These are phyloP conservation scores for Panulirus ornatus DNA, from an alignment of 1,140 invertebrate genomes.

Conservation along the genomic window DNA sequence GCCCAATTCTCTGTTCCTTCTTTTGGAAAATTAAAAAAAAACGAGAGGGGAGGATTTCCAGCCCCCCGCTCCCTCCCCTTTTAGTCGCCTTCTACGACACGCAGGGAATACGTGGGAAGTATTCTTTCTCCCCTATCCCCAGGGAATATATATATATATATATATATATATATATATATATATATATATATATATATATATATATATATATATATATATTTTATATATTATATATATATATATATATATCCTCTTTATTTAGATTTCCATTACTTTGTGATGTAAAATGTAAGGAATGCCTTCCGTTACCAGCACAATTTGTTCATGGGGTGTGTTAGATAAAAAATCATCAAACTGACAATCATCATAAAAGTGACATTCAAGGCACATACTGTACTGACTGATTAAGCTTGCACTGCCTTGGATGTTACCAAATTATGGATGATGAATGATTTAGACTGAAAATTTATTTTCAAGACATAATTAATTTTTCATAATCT, in stretches of 20 bases:
- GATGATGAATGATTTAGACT: neutral
- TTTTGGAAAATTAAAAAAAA: too few relatives aligned
- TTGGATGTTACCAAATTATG: neutral
- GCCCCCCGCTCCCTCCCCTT: too few relatives aligned
- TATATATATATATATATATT: too few relatives aligned
- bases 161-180: too few relatives aligned
- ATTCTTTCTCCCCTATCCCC: too few relatives aligned
- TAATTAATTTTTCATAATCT: conserved; percentile 6
- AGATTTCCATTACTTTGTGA: conserved; percentile 18
- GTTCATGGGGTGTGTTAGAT: neutral
- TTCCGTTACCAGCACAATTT: neutral
- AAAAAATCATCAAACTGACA: conserved; percentile 16
- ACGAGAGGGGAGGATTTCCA: too few relatives aligned
- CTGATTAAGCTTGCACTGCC: neutral
- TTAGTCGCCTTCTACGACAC: too few relatives aligned
- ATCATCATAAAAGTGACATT: neutral
- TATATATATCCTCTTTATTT: neutral
- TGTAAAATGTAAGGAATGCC: conserved; percentile 4
- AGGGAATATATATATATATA: too few relatives aligned
- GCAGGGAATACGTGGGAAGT: too few relatives aligned
- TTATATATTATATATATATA: too few relatives aligned
- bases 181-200: too few relatives aligned
- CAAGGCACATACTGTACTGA: neutral
- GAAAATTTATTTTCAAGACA: conserved; percentile 4
- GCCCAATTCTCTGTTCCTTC: too few relatives aligned